Percentiles rank a stretch among this genome's conserved stretches.
Evolutionary conservation across 2,113 vertebrate species (phyloP).

Genomic region (Pseudopodoces humilis): DNA sequence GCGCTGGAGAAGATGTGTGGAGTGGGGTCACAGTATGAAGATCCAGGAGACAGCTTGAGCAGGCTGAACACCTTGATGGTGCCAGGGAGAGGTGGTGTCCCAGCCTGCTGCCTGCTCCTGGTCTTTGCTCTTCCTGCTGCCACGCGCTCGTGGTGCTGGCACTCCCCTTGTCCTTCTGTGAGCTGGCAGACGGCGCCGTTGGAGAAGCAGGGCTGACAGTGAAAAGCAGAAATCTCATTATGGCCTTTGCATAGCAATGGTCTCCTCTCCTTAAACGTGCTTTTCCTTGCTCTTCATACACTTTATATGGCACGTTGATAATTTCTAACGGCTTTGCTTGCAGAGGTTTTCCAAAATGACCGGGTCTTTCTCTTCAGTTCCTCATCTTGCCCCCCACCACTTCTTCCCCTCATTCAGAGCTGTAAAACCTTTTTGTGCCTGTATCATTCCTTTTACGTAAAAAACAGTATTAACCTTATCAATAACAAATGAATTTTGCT

Average conservation of each 20-base stretch:
- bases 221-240: not conserved
- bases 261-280: not conserved
- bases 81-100: not conserved
- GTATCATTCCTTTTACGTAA: not conserved
- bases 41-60: not conserved
- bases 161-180: not conserved
- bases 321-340: not conserved
- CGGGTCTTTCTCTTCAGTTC: not conserved
- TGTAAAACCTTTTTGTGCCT: not conserved
- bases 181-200: not conserved
- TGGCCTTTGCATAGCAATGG: not conserved
- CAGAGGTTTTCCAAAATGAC: not conserved
- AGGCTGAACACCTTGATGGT: not conserved
- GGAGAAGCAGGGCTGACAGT: not conserved
- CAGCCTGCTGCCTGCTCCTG: not conserved
- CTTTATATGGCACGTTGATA: not conserved
- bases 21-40: fast-evolving
- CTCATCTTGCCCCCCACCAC: not conserved
- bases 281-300: not conserved
- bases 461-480: not conserved
- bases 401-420: not conserved
- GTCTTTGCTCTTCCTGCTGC: not conserved
- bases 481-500: not conserved
- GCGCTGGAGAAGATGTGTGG: not conserved
- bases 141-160: fast-evolving